These are phyloP conservation scores for Papilio protenor DNA, from an alignment of 2,888 invertebrate genomes.

Conservation along the genomic window DNA sequence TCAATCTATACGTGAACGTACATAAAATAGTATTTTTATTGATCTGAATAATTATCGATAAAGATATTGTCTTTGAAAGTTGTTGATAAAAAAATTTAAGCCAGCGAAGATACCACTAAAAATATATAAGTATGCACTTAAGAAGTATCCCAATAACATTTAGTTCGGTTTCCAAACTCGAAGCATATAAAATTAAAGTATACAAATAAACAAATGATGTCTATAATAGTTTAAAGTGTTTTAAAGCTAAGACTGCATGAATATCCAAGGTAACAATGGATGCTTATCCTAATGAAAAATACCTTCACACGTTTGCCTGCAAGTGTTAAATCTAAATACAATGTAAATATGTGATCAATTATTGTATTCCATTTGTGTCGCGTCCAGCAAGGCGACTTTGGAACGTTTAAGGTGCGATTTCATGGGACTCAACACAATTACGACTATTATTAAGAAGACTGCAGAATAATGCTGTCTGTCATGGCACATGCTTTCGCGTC, in stretches of 20 bases:
- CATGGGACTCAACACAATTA: not conserved
- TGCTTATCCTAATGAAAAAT: slow-evolving; percentile 27
- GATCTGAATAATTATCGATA: not conserved
- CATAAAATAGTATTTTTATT: slow-evolving; percentile 3
- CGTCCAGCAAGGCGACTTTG: not conserved
- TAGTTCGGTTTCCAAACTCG: too few species aligned
- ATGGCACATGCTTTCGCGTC: not conserved
- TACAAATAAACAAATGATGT: too few species aligned
- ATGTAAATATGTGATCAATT: slow-evolving; percentile 37
- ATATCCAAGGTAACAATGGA: slow-evolving; percentile 20
- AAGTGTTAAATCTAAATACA: slow-evolving; percentile 39
- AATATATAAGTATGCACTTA: not conserved
- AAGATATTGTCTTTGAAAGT: slow-evolving; percentile 4
- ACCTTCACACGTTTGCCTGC: slow-evolving; percentile 29
- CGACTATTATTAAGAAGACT: too few species aligned
- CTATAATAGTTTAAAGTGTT: too few species aligned
- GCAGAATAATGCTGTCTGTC: not conserved
- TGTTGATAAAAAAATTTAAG: slow-evolving; percentile 5
- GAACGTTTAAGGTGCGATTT: not conserved
- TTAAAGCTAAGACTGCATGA: not conserved
- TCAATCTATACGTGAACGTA: not conserved
- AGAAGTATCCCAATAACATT: too few species aligned
- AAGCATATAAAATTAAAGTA: too few species aligned
- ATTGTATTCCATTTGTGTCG: slow-evolving; percentile 37
- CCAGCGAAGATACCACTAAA: not conserved